Conservation (phyloP, 2,888 invertebrate species). For the Euproctis similis region DNA sequence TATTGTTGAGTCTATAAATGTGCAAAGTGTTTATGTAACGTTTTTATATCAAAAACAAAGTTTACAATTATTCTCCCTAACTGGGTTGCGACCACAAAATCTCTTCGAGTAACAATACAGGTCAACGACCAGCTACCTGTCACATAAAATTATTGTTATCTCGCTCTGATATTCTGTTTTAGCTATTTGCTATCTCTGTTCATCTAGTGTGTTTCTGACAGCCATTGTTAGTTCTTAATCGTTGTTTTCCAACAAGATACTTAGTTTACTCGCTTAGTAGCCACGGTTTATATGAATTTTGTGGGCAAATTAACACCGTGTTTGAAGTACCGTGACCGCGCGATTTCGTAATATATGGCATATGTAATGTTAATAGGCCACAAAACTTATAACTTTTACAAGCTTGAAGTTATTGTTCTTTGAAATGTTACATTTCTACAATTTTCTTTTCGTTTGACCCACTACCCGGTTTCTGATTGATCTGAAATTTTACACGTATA, state of each 20-base stretch:
- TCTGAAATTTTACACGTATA: no score
- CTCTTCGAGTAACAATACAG: slow-evolving; percentile 21
- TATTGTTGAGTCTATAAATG: slow-evolving; percentile 18
- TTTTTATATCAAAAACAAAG: slow-evolving; percentile 22
- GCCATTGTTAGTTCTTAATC: slow-evolving; percentile 32
- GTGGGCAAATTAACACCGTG: slow-evolving; percentile 17
- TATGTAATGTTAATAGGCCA: no score
- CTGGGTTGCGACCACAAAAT: slow-evolving; percentile 19
- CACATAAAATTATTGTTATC: slow-evolving; percentile 24
- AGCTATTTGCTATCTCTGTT: slow-evolving; percentile 22
- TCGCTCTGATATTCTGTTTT: slow-evolving; percentile 13
- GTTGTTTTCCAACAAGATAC: slow-evolving; percentile 33
- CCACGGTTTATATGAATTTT: slow-evolving; percentile 14
- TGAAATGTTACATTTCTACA: no score
- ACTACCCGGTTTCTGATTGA: no score
- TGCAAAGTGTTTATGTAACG: slow-evolving; percentile 4
- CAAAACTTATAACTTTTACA: no score
- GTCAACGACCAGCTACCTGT: slow-evolving; percentile 39
- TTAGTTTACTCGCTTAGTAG: slow-evolving; percentile 22
- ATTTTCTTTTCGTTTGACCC: no score
- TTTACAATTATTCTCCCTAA: slow-evolving; percentile 3
- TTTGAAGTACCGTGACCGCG: no score
- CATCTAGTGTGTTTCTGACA: slow-evolving; percentile 25
- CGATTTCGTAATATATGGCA: no score
- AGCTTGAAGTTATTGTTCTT: no score